These are phyloP conservation scores for Peromyscus maniculatus DNA, from an alignment of 2,113 vertebrate species.

Conservation along the genomic window DNA sequence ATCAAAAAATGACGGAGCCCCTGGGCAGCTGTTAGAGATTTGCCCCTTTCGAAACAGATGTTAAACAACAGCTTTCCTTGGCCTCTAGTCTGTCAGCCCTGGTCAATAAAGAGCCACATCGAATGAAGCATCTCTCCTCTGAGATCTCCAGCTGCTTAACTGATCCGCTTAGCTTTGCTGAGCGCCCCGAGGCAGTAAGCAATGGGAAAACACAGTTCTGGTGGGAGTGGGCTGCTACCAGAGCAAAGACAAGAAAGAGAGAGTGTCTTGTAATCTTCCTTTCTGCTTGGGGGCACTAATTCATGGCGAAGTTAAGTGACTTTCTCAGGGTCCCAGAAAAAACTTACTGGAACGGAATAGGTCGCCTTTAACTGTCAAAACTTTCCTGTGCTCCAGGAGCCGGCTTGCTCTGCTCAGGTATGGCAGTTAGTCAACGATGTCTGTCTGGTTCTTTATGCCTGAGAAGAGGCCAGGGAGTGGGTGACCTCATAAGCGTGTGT, in stretches of 20 bases:
- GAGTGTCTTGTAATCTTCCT: conserved; percentile 42
- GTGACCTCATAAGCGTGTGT: conserved; percentile 15
- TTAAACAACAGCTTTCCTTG: conserved; percentile 60
- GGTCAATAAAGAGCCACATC: conserved; percentile 39
- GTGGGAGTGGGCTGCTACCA: background rate
- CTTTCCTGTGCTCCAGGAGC: conserved; percentile 21
- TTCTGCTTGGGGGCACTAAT: conserved; percentile 10
- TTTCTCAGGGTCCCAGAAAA: conserved; percentile 50
- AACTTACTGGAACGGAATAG: background rate
- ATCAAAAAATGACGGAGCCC: background rate
- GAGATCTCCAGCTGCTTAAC: conserved; percentile 60
- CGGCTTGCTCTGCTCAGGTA: background rate
- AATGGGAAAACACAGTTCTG: conserved; percentile 2
- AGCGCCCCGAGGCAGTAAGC: background rate
- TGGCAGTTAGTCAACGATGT: background rate
- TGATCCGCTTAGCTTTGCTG: background rate
- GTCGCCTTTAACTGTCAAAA: background rate
- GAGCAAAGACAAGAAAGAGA: conserved; percentile 25
- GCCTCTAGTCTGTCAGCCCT: background rate
- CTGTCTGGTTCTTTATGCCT: conserved; percentile 12
- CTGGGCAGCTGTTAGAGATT: conserved; percentile 56
- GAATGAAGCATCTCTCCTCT: conserved; percentile 48
- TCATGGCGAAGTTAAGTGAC: conserved; percentile 2
- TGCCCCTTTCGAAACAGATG: conserved; percentile 25
- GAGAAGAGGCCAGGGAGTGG: background rate